phyloP scores from a whole-genome alignment of 2,888 invertebrate genomes.

The Acanthosoma haemorrhoidale region DNA sequence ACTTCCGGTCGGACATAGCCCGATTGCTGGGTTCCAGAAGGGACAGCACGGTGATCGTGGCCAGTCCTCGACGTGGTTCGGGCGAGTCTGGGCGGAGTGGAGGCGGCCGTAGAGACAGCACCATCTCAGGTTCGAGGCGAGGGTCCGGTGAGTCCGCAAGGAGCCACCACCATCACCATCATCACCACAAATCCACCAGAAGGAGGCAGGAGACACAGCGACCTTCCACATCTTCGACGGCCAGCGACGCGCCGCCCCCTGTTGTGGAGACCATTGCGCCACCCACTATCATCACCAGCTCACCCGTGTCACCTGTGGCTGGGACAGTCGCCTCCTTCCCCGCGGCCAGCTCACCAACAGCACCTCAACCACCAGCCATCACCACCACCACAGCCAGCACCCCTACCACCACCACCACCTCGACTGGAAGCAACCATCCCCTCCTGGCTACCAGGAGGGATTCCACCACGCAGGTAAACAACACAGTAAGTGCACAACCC shows the following conservation, averaged over 20 bases:
- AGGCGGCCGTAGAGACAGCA: constrained; percentile 46
- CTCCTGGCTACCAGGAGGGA: constrained; percentile 59
- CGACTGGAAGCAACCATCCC: constrained; percentile 44
- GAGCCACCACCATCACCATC: constrained; percentile 45
- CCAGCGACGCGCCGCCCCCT: constrained; percentile 62
- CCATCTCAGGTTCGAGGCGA: constrained; percentile 40
- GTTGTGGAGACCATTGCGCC: constrained; percentile 46
- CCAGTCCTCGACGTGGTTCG: constrained; percentile 51
- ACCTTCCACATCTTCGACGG: constrained; percentile 66
- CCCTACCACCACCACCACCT: constrained; percentile 42
- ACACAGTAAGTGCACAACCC: constrained; percentile 17
- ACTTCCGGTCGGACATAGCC: constrained; percentile 65
- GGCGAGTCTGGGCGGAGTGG: constrained; percentile 47
- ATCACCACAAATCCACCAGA: constrained; percentile 51
- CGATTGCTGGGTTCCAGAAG: constrained; percentile 61
- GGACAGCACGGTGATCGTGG: constrained; percentile 46
- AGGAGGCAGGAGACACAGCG: constrained; percentile 61
- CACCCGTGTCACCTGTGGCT: constrained; percentile 46
- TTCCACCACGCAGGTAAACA: constrained; percentile 72
- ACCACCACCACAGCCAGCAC: constrained; percentile 47
- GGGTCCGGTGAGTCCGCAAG: constrained; percentile 64
- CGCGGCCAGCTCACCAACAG: constrained; percentile 39
- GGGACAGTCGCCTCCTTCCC: constrained; percentile 36
- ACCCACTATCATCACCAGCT: constrained; percentile 47
- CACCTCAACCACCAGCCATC: constrained; percentile 67